These are phyloP conservation scores for Branchinecta sandiegonensis DNA, from an alignment of 2,888 invertebrate genomes.

Conservation along the genomic window DNA sequence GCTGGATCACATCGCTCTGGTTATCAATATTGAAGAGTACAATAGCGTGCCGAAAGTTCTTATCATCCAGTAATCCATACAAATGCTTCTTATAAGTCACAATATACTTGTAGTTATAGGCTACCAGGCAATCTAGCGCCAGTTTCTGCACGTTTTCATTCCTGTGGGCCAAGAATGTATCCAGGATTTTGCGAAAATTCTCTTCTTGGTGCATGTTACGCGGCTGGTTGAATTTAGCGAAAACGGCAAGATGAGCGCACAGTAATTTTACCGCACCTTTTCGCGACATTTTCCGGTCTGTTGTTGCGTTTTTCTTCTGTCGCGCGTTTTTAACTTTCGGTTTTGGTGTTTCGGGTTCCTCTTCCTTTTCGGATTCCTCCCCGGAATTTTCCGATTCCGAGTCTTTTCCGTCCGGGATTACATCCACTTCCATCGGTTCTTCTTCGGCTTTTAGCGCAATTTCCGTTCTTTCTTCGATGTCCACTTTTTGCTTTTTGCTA, in stretches of 20 bases:
- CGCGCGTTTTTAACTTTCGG: slow-evolving; percentile 33
- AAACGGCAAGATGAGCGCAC: slow-evolving; percentile 53
- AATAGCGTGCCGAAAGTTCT: slow-evolving; percentile 71
- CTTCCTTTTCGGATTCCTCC: slow-evolving; percentile 34
- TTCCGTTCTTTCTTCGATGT: neutral
- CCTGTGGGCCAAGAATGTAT: slow-evolving; percentile 63
- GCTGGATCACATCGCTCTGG: slow-evolving; percentile 49
- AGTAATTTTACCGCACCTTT: slow-evolving; percentile 33
- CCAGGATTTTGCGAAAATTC: slow-evolving; percentile 56
- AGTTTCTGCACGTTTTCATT: slow-evolving; percentile 65
- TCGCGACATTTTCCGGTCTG: slow-evolving; percentile 28
- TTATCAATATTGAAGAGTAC: slow-evolving; percentile 61
- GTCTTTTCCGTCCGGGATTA: too few species aligned
- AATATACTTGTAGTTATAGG: slow-evolving; percentile 66
- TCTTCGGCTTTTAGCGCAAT: neutral
- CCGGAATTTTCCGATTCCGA: too few species aligned
- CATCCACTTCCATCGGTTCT: slow-evolving; percentile 32
- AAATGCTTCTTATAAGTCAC: slow-evolving; percentile 61
- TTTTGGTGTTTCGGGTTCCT: slow-evolving; percentile 34
- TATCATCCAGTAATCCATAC: slow-evolving; percentile 65
- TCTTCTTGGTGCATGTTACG: slow-evolving; percentile 59
- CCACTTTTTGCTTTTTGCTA: slow-evolving; percentile 14
- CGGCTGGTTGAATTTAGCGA: slow-evolving; percentile 65
- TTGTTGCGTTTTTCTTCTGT: slow-evolving; percentile 33
- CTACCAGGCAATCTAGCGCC: slow-evolving; percentile 68